Evolutionary conservation across 64 coral and sea anemone species (phyloP), one percentile per base, ranked within the genome.

Genomic region (Pachyseris speciosa): DNA sequence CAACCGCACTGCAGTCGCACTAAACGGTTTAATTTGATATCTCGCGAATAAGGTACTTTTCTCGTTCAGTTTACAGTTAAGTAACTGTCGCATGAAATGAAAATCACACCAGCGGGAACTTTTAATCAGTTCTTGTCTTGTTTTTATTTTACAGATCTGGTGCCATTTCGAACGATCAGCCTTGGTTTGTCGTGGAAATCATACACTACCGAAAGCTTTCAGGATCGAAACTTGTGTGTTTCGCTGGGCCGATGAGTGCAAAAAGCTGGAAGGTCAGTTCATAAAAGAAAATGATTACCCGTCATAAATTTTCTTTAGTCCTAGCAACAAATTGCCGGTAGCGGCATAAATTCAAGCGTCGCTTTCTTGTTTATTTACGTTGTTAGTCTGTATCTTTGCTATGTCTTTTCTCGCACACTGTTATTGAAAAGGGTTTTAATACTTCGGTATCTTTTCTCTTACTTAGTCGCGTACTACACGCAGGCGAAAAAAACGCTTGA

Each of bases 241-340:
- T 37, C 9, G 11, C 9, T 8, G 40, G 9, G 77, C 50, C 25
- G 53, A 81, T 81, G 77, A 81, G n/a, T 16, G 55, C 32, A 16
- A 81, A 58, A n/a, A 81, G 33, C 12, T 81, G 77, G 77, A 81
- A 81, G 77, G 77, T 81, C 5, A 59, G 77, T 55, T 11, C 1
- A 26, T 9, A 27, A 11, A 37, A 61, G 12, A 61, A 27, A 11
- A 37, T 25, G 12, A 61, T 61, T 17, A 61, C 58, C 22, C 58
- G 22, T 61, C 27, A 61, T 20, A 61, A 26, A 17, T 25, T 25
- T 26, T 25, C 22, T 25, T n/a, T n/a, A n/a, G n/a, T 31, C 73
- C 6, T 76, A 76, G 73, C 73, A 76, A 76, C 73, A 25, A 25
- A 58, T 20, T 58, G 58, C 24, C 27, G n/a, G 58, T 4, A 9